phyloP scores from a whole-genome alignment of 2,113 vertebrate genomes.

The Struthidea cinerea region DNA sequence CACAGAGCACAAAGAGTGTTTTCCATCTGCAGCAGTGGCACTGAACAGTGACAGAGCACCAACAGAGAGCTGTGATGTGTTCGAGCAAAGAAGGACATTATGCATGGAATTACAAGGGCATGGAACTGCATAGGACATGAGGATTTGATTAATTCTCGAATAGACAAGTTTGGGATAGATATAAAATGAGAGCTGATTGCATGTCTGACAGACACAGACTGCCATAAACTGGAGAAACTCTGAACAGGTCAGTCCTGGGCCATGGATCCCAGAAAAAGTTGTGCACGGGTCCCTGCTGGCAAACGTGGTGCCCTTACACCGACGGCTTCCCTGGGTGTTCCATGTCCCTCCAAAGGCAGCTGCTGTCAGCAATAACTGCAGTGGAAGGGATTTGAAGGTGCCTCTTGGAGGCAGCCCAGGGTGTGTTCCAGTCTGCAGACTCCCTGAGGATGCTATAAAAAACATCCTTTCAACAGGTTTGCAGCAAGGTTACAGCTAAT shows the following conservation, averaged over 20 bases:
- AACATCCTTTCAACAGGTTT: constrained; percentile 38
- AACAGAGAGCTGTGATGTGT: background rate
- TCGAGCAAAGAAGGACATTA: background rate
- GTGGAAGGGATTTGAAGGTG: constrained; percentile 8
- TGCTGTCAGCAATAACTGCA: background rate
- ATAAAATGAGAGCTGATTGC: background rate
- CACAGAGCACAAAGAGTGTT: background rate
- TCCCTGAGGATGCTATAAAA: constrained; percentile 10
- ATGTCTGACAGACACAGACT: background rate
- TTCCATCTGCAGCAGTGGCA: background rate
- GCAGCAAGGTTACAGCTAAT: constrained; percentile 48
- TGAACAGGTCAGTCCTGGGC: constrained; percentile 1
- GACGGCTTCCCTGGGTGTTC: background rate
- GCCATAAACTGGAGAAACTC: background rate
- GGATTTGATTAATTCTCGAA: background rate
- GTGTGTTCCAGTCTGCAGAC: constrained; percentile 8
- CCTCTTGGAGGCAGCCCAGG: background rate
- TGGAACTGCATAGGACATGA: background rate
- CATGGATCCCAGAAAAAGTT: background rate
- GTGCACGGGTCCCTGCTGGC: background rate
- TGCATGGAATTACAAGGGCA: background rate
- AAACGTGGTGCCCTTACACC: background rate
- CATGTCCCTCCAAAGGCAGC: background rate
- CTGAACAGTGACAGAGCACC: background rate
- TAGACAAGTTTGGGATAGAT: background rate